Evolutionary conservation across 2,113 vertebrate species (phyloP).

Genomic region (Propithecus coquereli): DNA sequence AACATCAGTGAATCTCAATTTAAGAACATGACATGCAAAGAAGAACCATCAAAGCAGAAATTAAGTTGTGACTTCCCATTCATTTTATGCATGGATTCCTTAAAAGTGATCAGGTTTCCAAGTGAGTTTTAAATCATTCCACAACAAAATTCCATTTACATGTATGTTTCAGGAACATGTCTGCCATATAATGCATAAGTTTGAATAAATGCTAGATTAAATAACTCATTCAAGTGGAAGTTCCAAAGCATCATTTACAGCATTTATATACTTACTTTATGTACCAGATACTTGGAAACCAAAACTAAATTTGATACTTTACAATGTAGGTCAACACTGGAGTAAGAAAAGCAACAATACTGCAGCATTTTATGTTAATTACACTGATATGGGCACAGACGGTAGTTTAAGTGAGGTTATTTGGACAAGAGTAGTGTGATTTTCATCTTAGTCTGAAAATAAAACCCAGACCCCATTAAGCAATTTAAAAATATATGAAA

Average conservation of each 20-base stretch:
- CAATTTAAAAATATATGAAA: constrained; percentile 34
- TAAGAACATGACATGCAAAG: neutral
- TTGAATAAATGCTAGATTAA: constrained; percentile 5
- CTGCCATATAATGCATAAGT: neutral
- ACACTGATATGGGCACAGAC: constrained; percentile 64
- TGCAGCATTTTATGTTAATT: constrained; percentile 66
- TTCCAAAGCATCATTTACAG: neutral
- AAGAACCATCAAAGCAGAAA: neutral
- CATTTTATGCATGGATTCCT: neutral
- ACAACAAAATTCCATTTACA: neutral
- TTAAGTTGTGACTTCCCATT: constrained; percentile 23
- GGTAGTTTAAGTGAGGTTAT: constrained; percentile 53
- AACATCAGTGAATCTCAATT: neutral
- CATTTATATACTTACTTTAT: constrained; percentile 38
- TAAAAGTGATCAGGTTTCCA: neutral
- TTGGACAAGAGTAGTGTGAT: neutral
- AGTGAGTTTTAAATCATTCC: neutral
- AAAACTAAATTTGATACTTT: constrained; percentile 64
- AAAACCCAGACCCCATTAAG: neutral
- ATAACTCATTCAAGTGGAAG: neutral
- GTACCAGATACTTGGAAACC: constrained; percentile 33
- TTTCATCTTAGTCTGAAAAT: constrained; percentile 29
- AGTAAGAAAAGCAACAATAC: constrained; percentile 42
- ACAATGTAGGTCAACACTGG: constrained; percentile 53
- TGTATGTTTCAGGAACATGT: constrained; percentile 35